These are phyloP conservation scores for Caranx melampygus DNA, from an alignment of 2,113 vertebrate genomes.

Conservation along the genomic window DNA sequence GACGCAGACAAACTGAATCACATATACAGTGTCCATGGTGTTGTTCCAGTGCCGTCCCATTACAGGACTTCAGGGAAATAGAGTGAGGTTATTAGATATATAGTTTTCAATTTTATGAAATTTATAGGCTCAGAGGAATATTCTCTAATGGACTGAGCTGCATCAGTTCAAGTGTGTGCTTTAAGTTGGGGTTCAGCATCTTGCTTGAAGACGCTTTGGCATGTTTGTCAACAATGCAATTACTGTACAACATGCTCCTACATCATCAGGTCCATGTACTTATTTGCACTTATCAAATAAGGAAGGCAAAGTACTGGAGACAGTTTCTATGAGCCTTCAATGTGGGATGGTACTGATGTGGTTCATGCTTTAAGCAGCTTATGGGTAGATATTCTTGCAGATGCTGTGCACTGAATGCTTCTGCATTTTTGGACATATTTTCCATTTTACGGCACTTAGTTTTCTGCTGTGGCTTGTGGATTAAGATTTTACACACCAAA, in stretches of 20 bases:
- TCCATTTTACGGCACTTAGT: no score
- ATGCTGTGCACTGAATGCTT: neutral
- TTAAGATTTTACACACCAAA: no score
- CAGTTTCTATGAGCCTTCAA: neutral
- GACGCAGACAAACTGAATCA: neutral
- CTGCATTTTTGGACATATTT: no score
- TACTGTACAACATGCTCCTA: neutral
- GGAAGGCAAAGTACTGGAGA: neutral
- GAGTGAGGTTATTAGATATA: no score
- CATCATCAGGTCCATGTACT: neutral
- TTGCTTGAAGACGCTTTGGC: neutral
- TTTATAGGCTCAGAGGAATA: neutral
- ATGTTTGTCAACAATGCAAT: neutral
- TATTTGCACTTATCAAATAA: neutral
- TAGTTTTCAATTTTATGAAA: neutral
- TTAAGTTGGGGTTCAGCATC: neutral
- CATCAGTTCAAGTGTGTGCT: no score
- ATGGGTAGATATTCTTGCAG: neutral
- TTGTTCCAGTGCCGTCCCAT: slow-evolving; percentile 21
- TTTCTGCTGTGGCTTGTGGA: no score
- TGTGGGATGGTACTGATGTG: neutral
- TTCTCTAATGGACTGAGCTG: neutral
- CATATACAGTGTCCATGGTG: slow-evolving; percentile 6
- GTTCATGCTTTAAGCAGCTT: no score
- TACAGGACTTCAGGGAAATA: neutral